Base-by-base conservation (phyloP, 2,797 vertebrate species). In the Jordanella pulchra region DNA sequence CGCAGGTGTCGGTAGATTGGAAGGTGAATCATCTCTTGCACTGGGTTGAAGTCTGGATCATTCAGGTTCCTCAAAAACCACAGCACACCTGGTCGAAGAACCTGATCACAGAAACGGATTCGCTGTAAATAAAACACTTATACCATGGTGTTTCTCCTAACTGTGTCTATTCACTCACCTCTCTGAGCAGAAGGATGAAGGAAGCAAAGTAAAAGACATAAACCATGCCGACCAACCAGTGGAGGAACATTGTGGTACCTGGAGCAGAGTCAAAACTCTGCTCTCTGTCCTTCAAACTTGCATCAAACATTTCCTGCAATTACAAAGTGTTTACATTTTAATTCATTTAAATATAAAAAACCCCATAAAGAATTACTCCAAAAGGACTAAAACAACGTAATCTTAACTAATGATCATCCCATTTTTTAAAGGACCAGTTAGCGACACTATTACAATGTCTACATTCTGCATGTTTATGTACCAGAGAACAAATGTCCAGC, bases 1-100 rank as follows among this genome's bases (percentile, higher is more conserved):
- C 97, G 95, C 79, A 98, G 95, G 92, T 99, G 97, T 87, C 97
- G 94, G 73, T 97, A 98, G 85, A 99, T 97, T 27, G 97, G 97
- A 70, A 98, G 94, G 71, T 98, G 97, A 89, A 99, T 99, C 97
- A 99, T 99, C 92, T 99, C 97, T 84, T 99, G 97, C 35, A 99
- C 97, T 50, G 97, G 97, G 89, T 99, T 99, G 75, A 99, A 99
- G 90, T 99, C 97, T 39, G 97, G 97, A 92, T 99, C 97, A 27
- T 98, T 99, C 79, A 99, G 93, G 93, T 99, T 99, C 91, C 97
- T 95, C 82, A 99, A 94, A 94, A 99, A 99, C 97, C 97, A 99
- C 44, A 99, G 87, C 54, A 99, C 97, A 72, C 97, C 97, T 13
- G 97, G 97, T 72, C 97, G 96, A 69, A 99, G 93, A 17, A 99